These are phyloP conservation scores for Lytechinus pictus DNA, from an alignment of 35 echinoderm and acorn worm genomes.

Conservation along the genomic window DNA sequence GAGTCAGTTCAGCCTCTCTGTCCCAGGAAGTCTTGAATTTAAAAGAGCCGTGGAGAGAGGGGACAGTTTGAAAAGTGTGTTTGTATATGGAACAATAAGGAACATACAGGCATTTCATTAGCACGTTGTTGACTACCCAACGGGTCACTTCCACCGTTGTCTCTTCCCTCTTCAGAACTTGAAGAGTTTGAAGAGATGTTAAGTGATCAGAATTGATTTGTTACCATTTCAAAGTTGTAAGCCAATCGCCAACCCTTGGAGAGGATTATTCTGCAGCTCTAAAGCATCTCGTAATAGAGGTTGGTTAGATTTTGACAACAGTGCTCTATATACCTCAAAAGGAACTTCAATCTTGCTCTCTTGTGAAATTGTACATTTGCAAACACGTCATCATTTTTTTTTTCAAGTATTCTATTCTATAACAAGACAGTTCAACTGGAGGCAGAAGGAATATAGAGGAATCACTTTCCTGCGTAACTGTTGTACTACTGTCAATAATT, in stretches of 20 bases:
- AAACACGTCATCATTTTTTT: no score
- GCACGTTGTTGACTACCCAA: not conserved
- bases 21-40: conserved; percentile 18
- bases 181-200: not conserved
- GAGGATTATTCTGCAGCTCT: not conserved
- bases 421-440: not conserved
- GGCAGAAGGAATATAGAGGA: not conserved
- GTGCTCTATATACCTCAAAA: no score
- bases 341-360: no score
- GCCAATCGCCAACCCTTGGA: not conserved
- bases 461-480: not conserved
- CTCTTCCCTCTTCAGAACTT: not conserved
- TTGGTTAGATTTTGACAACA: no score
- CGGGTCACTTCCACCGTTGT: not conserved
- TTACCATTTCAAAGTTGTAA: not conserved
- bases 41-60: not conserved
- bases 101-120: not conserved
- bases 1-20: not conserved
- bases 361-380: no score
- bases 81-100: not conserved
- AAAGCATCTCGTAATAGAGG: not conserved
- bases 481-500: not conserved
- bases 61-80: not conserved
- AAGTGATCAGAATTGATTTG: not conserved
- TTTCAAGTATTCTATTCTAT: no score